phyloP scores from a whole-genome alignment of 2,113 vertebrate genomes.

The Ranitomeya imitator region DNA sequence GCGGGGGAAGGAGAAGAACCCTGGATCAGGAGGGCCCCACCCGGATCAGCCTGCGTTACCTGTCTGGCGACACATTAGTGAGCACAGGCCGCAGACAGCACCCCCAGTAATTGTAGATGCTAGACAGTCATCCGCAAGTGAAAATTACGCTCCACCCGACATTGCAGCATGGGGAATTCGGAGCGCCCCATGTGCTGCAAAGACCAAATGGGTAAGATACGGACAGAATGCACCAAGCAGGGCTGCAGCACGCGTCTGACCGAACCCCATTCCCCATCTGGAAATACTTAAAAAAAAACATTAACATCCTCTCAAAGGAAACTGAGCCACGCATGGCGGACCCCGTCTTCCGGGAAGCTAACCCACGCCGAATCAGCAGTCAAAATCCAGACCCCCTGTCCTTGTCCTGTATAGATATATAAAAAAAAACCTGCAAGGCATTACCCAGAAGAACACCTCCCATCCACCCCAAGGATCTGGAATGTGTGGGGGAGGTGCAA shows the following conservation, averaged over 20 bases:
- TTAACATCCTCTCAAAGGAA: constrained; percentile 16
- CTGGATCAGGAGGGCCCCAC: not conserved
- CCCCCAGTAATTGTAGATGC: not conserved
- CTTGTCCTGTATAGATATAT: not conserved
- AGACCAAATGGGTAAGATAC: no score
- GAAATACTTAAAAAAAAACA: constrained; percentile 11
- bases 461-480: not conserved
- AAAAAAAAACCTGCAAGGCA: constrained; percentile 30
- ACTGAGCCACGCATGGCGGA: not conserved
- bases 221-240: no score
- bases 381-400: not conserved
- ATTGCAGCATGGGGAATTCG: constrained; percentile 19
- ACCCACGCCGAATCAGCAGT: not conserved
- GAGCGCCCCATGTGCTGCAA: no score
- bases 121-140: not conserved
- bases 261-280: constrained; percentile 12
- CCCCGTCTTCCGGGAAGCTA: constrained; percentile 9
- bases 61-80: constrained; percentile 4
- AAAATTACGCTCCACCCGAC: constrained; percentile 23
- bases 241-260: no score
- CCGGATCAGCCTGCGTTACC: constrained; percentile 13
- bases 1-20: not conserved
- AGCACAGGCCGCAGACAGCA: not conserved
- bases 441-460: constrained; percentile 27
- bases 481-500: constrained; percentile 35